phyloP scores from a whole-genome alignment of 2,797 vertebrate genomes.

The Alosa sapidissima region DNA sequence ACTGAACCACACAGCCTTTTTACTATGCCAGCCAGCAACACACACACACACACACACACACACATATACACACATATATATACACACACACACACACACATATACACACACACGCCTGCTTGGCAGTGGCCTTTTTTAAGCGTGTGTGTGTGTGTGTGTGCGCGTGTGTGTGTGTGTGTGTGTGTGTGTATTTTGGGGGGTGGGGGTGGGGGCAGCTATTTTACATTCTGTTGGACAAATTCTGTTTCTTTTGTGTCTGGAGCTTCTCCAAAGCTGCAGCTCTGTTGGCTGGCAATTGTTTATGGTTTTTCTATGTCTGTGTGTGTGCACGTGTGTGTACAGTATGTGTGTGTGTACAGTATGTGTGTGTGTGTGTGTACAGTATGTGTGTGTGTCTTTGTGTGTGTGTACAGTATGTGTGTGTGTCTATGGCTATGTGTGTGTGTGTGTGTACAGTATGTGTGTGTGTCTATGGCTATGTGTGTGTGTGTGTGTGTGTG shows the following conservation, averaged over 20 bases:
- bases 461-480: background rate
- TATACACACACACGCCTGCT: background rate
- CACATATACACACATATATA: background rate
- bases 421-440: background rate
- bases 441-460: background rate
- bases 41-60: constrained; percentile 53
- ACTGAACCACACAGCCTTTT: constrained; percentile 34
- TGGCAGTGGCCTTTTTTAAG: background rate
- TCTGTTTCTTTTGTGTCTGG: background rate
- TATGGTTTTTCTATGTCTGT: background rate
- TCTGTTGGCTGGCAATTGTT: background rate
- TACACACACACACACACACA: background rate
- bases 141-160: background rate
- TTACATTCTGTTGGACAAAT: background rate
- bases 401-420: too few species aligned
- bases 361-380: constrained; percentile 3
- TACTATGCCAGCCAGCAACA: constrained; percentile 40
- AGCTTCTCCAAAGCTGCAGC: background rate
- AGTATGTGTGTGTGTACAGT: too few species aligned
- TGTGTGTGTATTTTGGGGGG: background rate
- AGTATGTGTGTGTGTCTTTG: background rate
- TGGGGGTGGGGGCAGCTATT: background rate
- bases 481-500: background rate
- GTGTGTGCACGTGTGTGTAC: background rate
- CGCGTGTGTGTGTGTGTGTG: too few species aligned